A percentile compares a stretch with the other conserved stretches of the same genome.
phyloP scores from a whole-genome alignment of 2,797 vertebrate species.

The Propithecus perrieri region DNA sequence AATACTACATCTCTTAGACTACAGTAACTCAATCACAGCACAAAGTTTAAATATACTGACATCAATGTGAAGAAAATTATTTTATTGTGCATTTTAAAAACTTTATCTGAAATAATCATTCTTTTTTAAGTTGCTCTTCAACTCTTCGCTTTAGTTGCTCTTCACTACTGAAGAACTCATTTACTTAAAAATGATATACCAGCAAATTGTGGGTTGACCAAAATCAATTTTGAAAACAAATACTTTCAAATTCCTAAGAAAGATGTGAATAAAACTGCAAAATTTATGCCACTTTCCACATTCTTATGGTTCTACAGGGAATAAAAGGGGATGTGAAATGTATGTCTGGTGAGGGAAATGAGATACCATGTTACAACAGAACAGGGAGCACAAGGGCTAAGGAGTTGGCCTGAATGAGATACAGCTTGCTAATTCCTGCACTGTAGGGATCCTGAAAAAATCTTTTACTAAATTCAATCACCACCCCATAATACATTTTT shows the following conservation, averaged over 20 bases:
- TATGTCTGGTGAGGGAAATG: background rate
- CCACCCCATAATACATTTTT: no score
- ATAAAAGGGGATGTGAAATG: background rate
- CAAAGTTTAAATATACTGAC: background rate
- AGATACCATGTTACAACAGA: background rate
- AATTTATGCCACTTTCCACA: background rate
- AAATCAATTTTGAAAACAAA: background rate
- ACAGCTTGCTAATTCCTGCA: background rate
- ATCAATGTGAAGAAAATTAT: background rate
- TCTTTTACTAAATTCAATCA: background rate
- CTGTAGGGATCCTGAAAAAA: background rate
- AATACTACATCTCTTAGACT: background rate
- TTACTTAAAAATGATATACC: background rate
- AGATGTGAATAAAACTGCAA: background rate
- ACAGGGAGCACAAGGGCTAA: background rate
- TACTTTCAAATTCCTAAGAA: background rate
- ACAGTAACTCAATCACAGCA: background rate
- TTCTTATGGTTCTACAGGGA: background rate
- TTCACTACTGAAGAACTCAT: background rate
- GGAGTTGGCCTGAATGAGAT: no score
- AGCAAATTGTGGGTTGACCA: background rate
- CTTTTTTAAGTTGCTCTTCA: background rate
- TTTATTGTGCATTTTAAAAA: background rate
- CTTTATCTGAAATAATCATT: background rate
- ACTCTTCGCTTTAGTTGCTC: background rate